phyloP scores from a whole-genome alignment of 1,140 invertebrate genomes.

The Andrena cerasifolii region DNA sequence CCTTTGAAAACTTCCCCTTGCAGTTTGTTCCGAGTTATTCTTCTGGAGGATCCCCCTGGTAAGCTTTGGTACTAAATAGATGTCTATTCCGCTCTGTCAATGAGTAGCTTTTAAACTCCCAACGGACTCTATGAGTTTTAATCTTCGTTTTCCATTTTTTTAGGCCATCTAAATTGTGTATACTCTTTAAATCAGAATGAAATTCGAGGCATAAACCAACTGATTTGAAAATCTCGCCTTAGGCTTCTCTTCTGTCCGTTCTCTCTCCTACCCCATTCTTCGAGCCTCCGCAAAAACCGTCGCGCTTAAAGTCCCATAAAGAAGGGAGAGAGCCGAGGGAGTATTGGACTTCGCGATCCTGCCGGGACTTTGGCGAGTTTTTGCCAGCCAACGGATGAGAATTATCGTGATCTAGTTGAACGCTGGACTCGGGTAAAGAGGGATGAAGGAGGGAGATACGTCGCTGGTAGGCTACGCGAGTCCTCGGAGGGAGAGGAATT shows the following conservation, averaged over 20 bases:
- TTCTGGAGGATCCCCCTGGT: too few relatives aligned
- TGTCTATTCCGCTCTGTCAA: too few relatives aligned
- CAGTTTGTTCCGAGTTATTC: too few relatives aligned
- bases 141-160: too few relatives aligned
- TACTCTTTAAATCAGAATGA: too few relatives aligned
- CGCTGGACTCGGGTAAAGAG: neutral
- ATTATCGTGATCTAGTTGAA: slow-evolving; percentile 23
- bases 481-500: slow-evolving; percentile 48
- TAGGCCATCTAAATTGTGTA: too few relatives aligned
- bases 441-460: slow-evolving; percentile 9
- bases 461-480: neutral
- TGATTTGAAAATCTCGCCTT: too few relatives aligned
- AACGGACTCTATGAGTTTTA: too few relatives aligned
- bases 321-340: slow-evolving; percentile 9
- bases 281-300: slow-evolving; percentile 15
- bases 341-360: neutral
- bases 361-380: slow-evolving; percentile 8
- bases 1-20: neutral
- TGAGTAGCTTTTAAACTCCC: too few relatives aligned
- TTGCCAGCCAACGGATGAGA: slow-evolving; percentile 11
- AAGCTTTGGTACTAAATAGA: too few relatives aligned
- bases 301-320: slow-evolving; percentile 43
- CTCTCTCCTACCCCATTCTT: neutral
- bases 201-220: too few relatives aligned
- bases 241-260: neutral